Base-by-base conservation (phyloP, 1,140 invertebrate genomes). In the Littorina saxatilis region DNA sequence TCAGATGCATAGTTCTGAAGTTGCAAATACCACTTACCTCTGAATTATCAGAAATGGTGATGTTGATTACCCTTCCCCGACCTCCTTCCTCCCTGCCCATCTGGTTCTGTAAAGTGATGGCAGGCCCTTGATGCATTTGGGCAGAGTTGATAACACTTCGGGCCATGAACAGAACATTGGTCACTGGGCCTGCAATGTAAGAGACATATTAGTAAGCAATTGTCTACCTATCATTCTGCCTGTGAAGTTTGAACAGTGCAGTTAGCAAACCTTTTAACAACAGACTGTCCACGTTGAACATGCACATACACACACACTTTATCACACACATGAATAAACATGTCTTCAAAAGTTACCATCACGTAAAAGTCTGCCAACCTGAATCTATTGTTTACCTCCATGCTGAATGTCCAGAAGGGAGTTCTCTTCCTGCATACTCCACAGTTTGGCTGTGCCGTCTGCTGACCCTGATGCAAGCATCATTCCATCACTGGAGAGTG, bases 361-460 rank as follows among this genome's bases (percentile, higher is more conserved):
- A 37, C 7, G 37, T 7, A 37, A 35, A 5, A 70, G 29, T 37
- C 2, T 70, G 29, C 17, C 29, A 32, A 35, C 29, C 23, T 35
- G 35, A 23, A n/a, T n/a, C n/a, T n/a, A n/a, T n/a, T n/a, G 23
- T 15, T 37, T 87, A 92, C 91, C 91, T 91, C 96, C 96, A 84
- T 96, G 95, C 32, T 92, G 91, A 37, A 98, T 93, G 17, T 93
- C 95, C 83, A 94, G 94, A 17, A 96, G 91, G 74, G 95, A 94
- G 87, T 97, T 96, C 63, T 94, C 92, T 89, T 96, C 97, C 43
- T 88, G 88, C 50, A 97, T 94, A 85, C 98, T 95, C 96, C 97
- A 98, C 35, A 97, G 87, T 84, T 95, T 94, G 1, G 97, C 95
- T 80, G 93, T 94, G 37, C 94, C 94, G 93, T 97, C 96, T 81